phyloP scores from a whole-genome alignment of 2,797 vertebrate species.

The Pseudomugil gertrudae region DNA sequence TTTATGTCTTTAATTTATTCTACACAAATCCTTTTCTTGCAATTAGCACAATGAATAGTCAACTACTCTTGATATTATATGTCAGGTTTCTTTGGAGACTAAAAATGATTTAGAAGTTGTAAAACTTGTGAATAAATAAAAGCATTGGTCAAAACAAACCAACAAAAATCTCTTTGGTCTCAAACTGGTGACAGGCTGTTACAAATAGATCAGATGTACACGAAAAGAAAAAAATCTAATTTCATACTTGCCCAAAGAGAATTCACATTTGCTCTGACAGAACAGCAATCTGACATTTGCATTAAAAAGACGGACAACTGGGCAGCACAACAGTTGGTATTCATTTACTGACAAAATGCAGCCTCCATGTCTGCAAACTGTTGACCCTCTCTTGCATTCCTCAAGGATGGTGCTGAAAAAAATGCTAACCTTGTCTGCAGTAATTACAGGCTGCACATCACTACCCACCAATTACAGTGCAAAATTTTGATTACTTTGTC shows the following conservation, averaged over 20 bases:
- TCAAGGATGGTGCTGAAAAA: constrained; percentile 45
- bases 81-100: constrained; percentile 31
- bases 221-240: neutral
- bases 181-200: constrained; percentile 10
- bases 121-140: neutral
- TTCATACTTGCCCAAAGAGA: neutral
- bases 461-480: constrained; percentile 69
- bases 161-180: neutral
- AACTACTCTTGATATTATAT: constrained; percentile 34
- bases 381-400: constrained; percentile 48
- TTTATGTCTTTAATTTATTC: constrained; percentile 34
- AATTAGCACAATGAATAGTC: constrained; percentile 45
- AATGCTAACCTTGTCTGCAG: constrained; percentile 62
- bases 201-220: constrained; percentile 5
- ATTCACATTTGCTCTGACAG: neutral
- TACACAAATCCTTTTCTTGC: constrained; percentile 33
- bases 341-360: constrained; percentile 29
- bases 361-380: constrained; percentile 14
- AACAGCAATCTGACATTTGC: neutral
- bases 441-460: constrained; percentile 73
- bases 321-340: constrained; percentile 18
- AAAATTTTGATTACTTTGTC: constrained; percentile 70
- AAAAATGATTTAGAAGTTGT: constrained; percentile 3
- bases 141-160: neutral
- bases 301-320: constrained; percentile 6